A percentile compares a stretch with the other conserved stretches of the same genome.
Evolutionary conservation across 1,140 invertebrate genomes (phyloP).

Genomic region (Idris sp.): DNA sequence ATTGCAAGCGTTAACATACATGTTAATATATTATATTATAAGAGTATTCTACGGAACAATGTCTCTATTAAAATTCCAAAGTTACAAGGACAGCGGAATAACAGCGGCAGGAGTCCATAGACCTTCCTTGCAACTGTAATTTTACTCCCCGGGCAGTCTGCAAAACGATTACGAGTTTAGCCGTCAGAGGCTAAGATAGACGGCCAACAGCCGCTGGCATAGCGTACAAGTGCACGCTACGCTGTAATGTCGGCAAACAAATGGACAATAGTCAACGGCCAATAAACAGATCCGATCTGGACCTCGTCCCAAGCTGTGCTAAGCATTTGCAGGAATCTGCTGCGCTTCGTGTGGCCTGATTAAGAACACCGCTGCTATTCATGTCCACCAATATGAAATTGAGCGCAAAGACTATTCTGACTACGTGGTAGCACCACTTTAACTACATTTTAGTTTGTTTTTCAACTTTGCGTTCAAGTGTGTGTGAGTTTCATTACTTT

Average conservation of each 20-base stretch:
- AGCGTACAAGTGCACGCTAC: constrained; percentile 40
- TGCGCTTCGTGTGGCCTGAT: constrained; percentile 38
- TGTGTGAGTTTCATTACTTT: constrained; percentile 2
- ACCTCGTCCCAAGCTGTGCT: constrained; percentile 43
- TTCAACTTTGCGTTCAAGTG: neutral
- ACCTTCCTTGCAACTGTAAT: constrained; percentile 53
- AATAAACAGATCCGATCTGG: constrained; percentile 63
- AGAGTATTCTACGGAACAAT: constrained; percentile 43
- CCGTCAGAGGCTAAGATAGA: constrained; percentile 55
- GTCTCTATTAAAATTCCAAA: constrained; percentile 60
- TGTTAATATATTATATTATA: constrained; percentile 32
- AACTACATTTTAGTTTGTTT: neutral
- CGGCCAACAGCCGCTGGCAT: constrained; percentile 56
- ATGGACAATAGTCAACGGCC: constrained; percentile 61
- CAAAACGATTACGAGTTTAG: constrained; percentile 61
- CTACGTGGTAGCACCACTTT: neutral
- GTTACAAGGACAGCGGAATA: constrained; percentile 54
- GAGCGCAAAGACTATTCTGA: constrained; percentile 17
- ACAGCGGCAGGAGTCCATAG: constrained; percentile 46
- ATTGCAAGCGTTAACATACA: constrained; percentile 30
- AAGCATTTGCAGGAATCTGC: constrained; percentile 45
- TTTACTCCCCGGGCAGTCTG: constrained; percentile 56
- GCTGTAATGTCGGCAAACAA: constrained; percentile 59
- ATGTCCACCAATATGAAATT: constrained; percentile 35
- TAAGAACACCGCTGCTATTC: constrained; percentile 38